phyloP scores from a whole-genome alignment of 2,797 vertebrate genomes.

The Dromococcyx pavoninus region DNA sequence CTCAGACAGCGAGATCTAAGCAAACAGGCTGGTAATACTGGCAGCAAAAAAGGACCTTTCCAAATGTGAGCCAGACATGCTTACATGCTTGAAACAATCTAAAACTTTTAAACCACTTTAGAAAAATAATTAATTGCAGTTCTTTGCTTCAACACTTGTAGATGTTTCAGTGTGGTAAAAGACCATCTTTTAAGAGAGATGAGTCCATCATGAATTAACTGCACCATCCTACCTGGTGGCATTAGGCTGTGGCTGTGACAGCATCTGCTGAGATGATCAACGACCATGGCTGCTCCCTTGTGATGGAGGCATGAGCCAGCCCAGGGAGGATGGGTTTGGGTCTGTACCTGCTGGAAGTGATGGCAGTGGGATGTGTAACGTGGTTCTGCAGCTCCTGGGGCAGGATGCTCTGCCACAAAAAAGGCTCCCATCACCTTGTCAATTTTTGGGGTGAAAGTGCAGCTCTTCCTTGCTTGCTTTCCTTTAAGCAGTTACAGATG shows the following conservation, averaged over 20 bases:
- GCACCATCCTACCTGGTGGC: not conserved
- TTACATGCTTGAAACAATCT: not conserved
- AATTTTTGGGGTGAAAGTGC: not conserved
- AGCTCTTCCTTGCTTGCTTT: not conserved
- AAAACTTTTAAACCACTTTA: not conserved
- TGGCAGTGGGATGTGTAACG: not conserved
- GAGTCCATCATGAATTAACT: not conserved
- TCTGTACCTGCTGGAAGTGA: not conserved
- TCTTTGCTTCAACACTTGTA: not conserved
- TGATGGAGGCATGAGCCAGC: fast-evolving
- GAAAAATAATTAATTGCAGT: not conserved
- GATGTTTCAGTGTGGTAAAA: not conserved
- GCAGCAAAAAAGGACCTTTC: not conserved
- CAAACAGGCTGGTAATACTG: not conserved
- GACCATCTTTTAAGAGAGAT: not conserved
- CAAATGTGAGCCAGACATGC: not conserved
- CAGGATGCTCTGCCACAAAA: not conserved
- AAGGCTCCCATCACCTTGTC: not conserved
- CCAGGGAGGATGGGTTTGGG: not conserved
- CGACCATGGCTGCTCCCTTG: not conserved
- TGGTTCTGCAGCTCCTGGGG: not conserved
- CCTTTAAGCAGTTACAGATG: not conserved
- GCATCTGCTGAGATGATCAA: not conserved
- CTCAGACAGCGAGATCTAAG: not conserved
- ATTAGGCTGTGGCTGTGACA: not conserved